These are phyloP conservation scores for Toxotes lorentzi DNA, from an alignment of 2,797 vertebrate genomes.

Conservation along the genomic window DNA sequence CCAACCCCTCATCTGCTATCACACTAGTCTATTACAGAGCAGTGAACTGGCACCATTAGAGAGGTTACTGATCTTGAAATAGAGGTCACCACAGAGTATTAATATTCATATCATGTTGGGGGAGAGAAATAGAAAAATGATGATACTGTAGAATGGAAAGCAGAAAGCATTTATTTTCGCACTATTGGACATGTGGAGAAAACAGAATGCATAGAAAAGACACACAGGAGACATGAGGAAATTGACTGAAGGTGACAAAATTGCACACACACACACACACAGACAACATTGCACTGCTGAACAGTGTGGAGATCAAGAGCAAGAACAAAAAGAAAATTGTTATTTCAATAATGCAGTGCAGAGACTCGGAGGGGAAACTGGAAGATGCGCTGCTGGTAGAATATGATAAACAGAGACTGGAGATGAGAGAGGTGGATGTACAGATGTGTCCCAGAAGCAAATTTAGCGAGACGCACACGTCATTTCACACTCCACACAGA, in stretches of 20 bases:
- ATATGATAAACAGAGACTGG: conserved; percentile 43
- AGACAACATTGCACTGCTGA: conserved; percentile 5
- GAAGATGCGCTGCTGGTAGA: conserved; percentile 38
- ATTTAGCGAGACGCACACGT: conserved; percentile 32
- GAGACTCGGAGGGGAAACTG: conserved; percentile 46
- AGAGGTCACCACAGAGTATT: conserved; percentile 18
- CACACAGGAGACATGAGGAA: not conserved
- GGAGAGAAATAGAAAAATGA: not conserved
- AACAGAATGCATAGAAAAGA: conserved; percentile 5
- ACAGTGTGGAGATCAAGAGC: conserved; percentile 23
- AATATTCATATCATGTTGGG: conserved; percentile 10
- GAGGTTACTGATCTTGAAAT: conserved; percentile 32
- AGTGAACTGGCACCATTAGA: conserved; percentile 7
- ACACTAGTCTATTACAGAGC: conserved; percentile 32
- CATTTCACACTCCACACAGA: conserved; percentile 19
- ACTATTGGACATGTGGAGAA: not conserved
- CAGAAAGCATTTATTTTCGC: not conserved
- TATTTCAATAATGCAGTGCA: conserved; percentile 62
- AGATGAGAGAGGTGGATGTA: conserved; percentile 38
- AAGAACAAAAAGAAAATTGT: conserved; percentile 22
- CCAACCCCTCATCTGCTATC: not conserved
- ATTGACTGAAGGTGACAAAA: conserved; percentile 21
- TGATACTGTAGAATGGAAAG: not conserved
- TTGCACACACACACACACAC: not conserved
- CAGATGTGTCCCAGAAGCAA: conserved; percentile 52